Conservation (phyloP, 2,113 vertebrate species). For the Cyphomyrus plagiostoma region DNA sequence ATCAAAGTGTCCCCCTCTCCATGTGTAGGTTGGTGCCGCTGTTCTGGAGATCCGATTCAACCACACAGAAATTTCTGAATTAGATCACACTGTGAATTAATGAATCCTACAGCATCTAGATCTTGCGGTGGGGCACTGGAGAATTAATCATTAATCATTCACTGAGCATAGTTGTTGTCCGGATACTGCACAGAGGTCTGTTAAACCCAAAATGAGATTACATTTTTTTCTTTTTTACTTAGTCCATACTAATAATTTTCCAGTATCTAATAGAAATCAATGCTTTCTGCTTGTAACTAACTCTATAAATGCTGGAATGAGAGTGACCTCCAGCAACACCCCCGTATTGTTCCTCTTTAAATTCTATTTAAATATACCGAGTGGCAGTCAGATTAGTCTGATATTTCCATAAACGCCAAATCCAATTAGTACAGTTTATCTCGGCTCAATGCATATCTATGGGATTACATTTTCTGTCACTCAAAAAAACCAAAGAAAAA, state of each 20-base stretch:
- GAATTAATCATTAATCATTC: conserved; percentile 1
- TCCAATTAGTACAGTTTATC: neutral
- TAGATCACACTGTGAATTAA: neutral
- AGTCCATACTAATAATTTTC: neutral
- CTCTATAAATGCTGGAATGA: neutral
- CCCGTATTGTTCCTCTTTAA: neutral
- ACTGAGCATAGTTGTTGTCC: neutral
- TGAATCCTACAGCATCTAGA: neutral
- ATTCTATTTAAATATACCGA: neutral
- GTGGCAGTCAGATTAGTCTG: neutral
- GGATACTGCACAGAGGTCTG: neutral
- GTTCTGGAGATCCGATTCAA: neutral
- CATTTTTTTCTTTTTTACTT: neutral
- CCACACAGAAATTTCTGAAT: neutral
- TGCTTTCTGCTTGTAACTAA: too few species aligned
- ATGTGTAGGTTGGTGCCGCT: neutral
- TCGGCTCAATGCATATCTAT: neutral
- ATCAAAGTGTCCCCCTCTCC: neutral
- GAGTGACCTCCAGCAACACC: neutral
- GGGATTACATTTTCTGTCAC: neutral
- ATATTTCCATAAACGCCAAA: neutral
- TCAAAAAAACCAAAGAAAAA: neutral
- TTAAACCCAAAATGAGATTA: neutral
- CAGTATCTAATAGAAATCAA: neutral
- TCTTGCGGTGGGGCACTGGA: neutral